Evolutionary conservation across 2,113 vertebrate species (phyloP), one percentile per base, ranked within the genome.

Genomic region (Scomber colias): DNA sequence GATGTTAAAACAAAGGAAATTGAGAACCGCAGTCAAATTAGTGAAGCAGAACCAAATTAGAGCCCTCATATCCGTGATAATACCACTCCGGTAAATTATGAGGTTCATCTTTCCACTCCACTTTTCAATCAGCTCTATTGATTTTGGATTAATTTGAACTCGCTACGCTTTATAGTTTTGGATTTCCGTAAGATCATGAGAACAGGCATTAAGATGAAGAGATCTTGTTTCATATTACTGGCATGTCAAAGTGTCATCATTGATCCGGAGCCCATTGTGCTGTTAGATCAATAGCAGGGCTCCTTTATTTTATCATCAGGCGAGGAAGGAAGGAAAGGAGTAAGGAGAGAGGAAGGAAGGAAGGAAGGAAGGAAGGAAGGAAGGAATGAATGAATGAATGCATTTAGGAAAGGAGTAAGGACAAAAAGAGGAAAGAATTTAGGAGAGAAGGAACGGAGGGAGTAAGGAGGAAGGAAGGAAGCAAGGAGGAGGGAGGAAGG

Each of bases 151-250:
- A 19, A 16, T 79, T 5, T 17, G 40, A 55, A 24, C 62, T 45
- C 3, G 27, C 66, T 51, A 27, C 24, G 21, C 49, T 24, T 15
- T 35, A 24, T 6, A 72, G 63, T 70, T 73, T 61, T 19, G 17
- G 17, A 8, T 71, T 74, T 17, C 44, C 56, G 24, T 45, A 30
- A 62, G 12, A 30, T 11, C 11, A 49, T 40, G 44, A 19, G 5
- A 50, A 2, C 51, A 35, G 50, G 5, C 16, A 0, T 68, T 17
- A 65, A 11, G 17, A 14, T 17, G 7, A 27, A 62, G n/a, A 71
- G 31, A 71, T 89, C 19, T 1, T 16, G 64, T 89, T 76, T 81
- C 77, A 62, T 73, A 13, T 55, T 56, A 65, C 63, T 61, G 46
- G 45, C 24, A n/a, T 45, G n/a, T 53, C 16, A 21, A 53, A 5